phyloP scores from a whole-genome alignment of 2,888 invertebrate species.

The Bembecia ichneumoniformis region DNA sequence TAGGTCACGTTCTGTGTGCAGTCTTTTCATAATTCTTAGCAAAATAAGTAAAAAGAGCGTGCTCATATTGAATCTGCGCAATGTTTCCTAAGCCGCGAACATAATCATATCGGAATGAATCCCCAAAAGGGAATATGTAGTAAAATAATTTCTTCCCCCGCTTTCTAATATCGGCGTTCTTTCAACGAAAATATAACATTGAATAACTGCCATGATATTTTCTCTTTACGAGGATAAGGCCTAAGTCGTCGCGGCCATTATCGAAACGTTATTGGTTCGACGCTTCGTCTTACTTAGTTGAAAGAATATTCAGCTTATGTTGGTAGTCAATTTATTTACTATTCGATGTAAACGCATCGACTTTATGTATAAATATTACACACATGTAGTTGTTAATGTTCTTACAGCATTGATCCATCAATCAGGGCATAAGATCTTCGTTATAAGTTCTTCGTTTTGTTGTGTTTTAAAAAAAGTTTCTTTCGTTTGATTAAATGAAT shows the following conservation, averaged over 20 bases:
- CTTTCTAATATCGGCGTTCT: slow-evolving; percentile 15
- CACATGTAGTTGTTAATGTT: too few species aligned
- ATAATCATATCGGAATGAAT: background rate
- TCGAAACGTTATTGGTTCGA: slow-evolving; percentile 30
- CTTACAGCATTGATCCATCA: too few species aligned
- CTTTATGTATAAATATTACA: too few species aligned
- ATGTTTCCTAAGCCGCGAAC: background rate
- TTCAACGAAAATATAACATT: slow-evolving; percentile 21
- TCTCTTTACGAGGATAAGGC: slow-evolving; percentile 18
- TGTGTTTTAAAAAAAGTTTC: too few species aligned
- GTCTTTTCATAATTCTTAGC: too few species aligned
- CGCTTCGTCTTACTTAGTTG: slow-evolving; percentile 27
- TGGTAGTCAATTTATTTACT: background rate
- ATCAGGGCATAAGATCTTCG: too few species aligned
- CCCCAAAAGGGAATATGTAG: background rate
- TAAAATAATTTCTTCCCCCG: slow-evolving; percentile 2
- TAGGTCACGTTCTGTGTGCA: too few species aligned
- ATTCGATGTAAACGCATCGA: too few species aligned
- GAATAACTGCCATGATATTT: slow-evolving; percentile 24
- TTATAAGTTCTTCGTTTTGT: too few species aligned
- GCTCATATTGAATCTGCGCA: too few species aligned
- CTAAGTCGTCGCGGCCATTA: slow-evolving; percentile 30
- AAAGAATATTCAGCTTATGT: slow-evolving; percentile 9
- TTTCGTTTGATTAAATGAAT: too few species aligned
- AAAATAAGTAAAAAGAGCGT: too few species aligned